Conservation (phyloP, 2,797 vertebrate genomes). For the Euthynnus affinis region DNA sequence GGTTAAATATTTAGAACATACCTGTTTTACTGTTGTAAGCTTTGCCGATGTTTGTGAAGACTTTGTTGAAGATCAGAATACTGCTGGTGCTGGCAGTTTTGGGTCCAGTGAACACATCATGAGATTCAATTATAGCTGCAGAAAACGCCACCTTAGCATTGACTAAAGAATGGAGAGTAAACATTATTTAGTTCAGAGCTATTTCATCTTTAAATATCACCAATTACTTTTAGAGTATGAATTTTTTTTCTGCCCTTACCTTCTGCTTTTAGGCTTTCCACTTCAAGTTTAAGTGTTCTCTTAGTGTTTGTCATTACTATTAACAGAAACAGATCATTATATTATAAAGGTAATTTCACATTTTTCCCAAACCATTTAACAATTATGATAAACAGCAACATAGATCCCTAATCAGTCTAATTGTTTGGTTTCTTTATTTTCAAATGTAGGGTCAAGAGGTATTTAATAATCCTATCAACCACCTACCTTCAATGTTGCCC, state of each 20-base stretch:
- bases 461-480: background rate
- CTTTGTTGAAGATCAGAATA: constrained; percentile 23
- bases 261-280: background rate
- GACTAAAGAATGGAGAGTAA: constrained; percentile 11
- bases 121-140: background rate
- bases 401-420: no score
- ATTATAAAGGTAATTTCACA: background rate
- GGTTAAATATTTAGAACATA: background rate
- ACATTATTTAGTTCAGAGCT: background rate
- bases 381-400: background rate
- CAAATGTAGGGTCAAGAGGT: background rate
- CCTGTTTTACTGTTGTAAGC: constrained; percentile 32
- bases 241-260: background rate
- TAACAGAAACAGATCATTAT: background rate
- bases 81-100: fast-evolving
- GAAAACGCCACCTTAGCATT: constrained; percentile 37
- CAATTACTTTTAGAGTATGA: background rate
- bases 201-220: background rate
- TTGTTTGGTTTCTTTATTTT: background rate
- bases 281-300: background rate
- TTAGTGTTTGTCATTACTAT: background rate
- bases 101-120: constrained; percentile 17
- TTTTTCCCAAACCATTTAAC: background rate
- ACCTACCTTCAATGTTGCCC: background rate
- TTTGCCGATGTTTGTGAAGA: constrained; percentile 33